These are phyloP conservation scores for Oscheius sp. DNA, from an alignment of 2,888 invertebrate species.

Conservation along the genomic window DNA sequence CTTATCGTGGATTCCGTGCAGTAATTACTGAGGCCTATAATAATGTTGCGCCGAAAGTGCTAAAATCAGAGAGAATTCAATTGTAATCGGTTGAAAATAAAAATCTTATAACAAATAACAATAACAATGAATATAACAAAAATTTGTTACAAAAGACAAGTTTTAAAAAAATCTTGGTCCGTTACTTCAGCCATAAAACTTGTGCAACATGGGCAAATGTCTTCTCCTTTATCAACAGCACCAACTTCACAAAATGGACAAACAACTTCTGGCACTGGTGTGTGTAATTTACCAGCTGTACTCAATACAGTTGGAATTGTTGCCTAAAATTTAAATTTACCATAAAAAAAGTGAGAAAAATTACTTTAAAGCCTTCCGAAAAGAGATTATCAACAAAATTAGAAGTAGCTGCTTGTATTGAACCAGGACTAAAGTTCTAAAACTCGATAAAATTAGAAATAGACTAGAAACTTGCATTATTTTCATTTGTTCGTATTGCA, in stretches of 20 bases:
- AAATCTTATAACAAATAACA: neutral
- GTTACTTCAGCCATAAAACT: conserved; percentile 11
- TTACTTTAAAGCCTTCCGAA: conserved; percentile 47
- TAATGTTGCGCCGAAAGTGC: too few species aligned
- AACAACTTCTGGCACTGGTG: neutral
- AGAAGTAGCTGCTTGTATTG: conserved; percentile 52
- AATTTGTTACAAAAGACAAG: conserved; percentile 3
- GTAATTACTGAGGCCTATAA: neutral
- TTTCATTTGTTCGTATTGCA: conserved; percentile 34
- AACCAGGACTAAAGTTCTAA: conserved; percentile 21
- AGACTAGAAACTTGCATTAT: neutral
- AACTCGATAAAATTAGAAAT: neutral
- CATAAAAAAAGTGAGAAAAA: neutral
- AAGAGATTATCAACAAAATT: conserved; percentile 49
- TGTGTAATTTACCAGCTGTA: conserved; percentile 56
- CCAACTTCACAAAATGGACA: conserved; percentile 30
- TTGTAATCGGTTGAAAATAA: neutral
- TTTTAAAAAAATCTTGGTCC: conserved; percentile 2
- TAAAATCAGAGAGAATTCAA: too few species aligned
- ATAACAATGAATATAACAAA: conserved; percentile 16
- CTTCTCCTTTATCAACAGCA: neutral
- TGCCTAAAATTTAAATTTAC: conserved; percentile 38
- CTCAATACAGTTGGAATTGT: conserved; percentile 60
- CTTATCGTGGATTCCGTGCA: conserved; percentile 4
- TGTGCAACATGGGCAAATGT: conserved; percentile 19